A percentile compares a stretch with the other conserved stretches of the same genome.
phyloP scores from a whole-genome alignment of 2,888 invertebrate species.

The Ariolimax columbianus region DNA sequence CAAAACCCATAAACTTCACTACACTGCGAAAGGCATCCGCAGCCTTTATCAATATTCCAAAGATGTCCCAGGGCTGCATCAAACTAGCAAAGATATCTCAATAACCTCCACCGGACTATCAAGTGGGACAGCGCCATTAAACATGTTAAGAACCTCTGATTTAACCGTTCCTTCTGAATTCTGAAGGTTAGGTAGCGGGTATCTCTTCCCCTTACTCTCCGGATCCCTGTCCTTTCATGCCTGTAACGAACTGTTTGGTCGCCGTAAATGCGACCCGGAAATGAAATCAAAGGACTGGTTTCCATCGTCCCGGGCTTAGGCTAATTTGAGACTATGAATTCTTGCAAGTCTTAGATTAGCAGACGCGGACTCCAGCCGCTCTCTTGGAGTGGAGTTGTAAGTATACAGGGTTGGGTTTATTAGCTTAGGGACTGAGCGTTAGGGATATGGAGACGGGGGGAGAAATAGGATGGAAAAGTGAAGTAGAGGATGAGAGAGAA shows the following conservation, averaged over 20 bases:
- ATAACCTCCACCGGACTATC: too few relatives aligned
- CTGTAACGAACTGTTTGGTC: neutral
- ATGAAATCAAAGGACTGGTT: slow-evolving; percentile 39
- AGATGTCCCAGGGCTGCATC: too few relatives aligned
- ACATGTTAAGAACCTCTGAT: too few relatives aligned
- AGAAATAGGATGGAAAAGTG: too few relatives aligned
- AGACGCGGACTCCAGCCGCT: neutral
- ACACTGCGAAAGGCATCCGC: too few relatives aligned
- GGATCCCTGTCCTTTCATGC: neutral
- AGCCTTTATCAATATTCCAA: too few relatives aligned
- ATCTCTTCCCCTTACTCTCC: too few relatives aligned
- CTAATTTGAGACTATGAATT: slow-evolving; percentile 15
- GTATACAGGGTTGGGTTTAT: too few relatives aligned
- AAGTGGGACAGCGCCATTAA: too few relatives aligned
- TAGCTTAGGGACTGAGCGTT: neutral
- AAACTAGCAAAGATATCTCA: too few relatives aligned
- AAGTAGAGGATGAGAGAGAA: neutral
- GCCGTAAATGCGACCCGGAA: slow-evolving; percentile 41
- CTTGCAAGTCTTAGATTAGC: neutral
- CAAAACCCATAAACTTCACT: too few relatives aligned
- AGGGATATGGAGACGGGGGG: neutral
- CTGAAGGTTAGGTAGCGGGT: neutral
- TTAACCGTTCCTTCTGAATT: neutral
- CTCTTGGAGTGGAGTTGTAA: neutral
- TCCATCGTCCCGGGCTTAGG: slow-evolving; percentile 2